Conservation (phyloP, 2,888 invertebrate genomes). For the Drosophila paranaensis region DNA sequence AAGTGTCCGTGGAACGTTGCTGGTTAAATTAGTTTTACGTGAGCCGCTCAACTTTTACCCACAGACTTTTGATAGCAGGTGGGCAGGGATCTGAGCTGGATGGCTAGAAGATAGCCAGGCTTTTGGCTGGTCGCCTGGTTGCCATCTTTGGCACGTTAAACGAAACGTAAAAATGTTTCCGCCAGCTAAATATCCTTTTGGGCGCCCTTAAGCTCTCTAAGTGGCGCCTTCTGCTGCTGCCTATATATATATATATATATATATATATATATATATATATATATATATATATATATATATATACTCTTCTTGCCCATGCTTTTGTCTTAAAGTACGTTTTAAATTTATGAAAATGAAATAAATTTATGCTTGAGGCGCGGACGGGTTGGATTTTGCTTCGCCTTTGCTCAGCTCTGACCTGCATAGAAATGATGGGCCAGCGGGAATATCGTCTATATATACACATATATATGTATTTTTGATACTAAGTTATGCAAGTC, state of each 20-base stretch:
- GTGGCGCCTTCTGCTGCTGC: constrained; percentile 57
- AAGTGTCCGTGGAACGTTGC: constrained; percentile 77
- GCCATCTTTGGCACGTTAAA: constrained; percentile 81
- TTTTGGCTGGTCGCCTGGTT: constrained; percentile 12
- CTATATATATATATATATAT: not conserved
- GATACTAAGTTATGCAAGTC: constrained; percentile 83
- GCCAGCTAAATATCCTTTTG: constrained; percentile 81
- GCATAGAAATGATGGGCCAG: constrained; percentile 64
- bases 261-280: not conserved
- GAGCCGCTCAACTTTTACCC: constrained; percentile 63
- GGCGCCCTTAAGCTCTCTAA: constrained; percentile 72
- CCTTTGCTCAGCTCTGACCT: constrained; percentile 37
- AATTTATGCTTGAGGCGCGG: constrained; percentile 73
- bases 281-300: constrained; percentile 16
- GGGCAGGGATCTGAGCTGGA: not conserved
- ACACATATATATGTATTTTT: constrained; percentile 50
- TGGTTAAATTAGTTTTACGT: constrained; percentile 79
- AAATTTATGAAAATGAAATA: constrained; percentile 77
- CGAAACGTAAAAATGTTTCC: constrained; percentile 84
- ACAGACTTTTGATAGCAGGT: constrained; percentile 32
- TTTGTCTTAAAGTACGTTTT: constrained; percentile 72
- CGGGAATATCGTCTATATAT: constrained; percentile 25
- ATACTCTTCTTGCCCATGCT: not conserved
- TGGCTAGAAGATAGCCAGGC: constrained; percentile 19
- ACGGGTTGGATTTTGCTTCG: constrained; percentile 30